These are phyloP conservation scores for Numenius arquata DNA, from an alignment of 2,113 vertebrate genomes.

Conservation along the genomic window DNA sequence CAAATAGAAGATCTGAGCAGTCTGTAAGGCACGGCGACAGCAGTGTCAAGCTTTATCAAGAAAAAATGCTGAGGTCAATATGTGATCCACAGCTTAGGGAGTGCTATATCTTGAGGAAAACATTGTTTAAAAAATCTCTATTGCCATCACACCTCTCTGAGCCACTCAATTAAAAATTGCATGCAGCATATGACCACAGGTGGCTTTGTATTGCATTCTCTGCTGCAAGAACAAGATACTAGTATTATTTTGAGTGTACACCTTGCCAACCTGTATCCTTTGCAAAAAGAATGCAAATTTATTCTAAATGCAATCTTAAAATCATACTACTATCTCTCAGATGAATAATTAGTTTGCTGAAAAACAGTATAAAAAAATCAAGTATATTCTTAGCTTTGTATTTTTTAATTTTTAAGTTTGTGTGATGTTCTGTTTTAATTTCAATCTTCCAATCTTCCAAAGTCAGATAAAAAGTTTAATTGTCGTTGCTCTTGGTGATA, in stretches of 20 bases:
- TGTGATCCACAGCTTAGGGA: neutral
- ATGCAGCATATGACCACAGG: neutral
- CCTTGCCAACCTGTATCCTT: neutral
- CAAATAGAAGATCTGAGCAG: neutral
- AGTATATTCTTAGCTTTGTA: neutral
- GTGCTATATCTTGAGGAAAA: neutral
- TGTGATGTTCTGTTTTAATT: neutral
- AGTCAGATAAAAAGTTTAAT: neutral
- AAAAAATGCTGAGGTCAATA: neutral
- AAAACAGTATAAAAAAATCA: neutral
- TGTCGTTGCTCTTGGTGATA: neutral
- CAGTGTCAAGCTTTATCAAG: neutral
- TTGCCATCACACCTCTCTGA: neutral
- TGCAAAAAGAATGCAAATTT: neutral
- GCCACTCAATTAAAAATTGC: neutral
- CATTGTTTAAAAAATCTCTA: neutral
- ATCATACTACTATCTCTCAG: neutral
- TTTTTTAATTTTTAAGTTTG: neutral
- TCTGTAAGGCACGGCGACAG: neutral
- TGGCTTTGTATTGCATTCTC: neutral
- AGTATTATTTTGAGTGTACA: neutral
- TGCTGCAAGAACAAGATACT: neutral
- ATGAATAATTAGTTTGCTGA: neutral
- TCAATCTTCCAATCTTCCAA: neutral
- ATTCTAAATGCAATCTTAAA: neutral